Base-by-base conservation (phyloP, 2,113 vertebrate genomes). In the Halcyon senegalensis region DNA sequence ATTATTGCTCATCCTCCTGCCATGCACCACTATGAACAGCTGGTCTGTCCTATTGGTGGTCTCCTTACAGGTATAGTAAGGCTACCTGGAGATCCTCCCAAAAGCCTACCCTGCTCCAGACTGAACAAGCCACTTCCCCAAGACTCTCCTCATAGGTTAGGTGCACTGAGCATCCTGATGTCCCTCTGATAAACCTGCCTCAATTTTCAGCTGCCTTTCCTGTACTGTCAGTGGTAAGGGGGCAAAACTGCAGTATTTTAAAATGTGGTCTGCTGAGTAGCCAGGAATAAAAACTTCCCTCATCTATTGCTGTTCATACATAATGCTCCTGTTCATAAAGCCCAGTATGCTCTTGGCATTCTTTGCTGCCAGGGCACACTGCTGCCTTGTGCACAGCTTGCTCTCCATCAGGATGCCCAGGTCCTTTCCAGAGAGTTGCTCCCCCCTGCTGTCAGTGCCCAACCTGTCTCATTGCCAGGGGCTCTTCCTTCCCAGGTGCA, bases 181-280 rank as follows among this genome's bases (percentile, higher is more conserved):
- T 27, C 3, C 0, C 11, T 70, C 44, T 4, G 8, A 25, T 80
- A 83, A 89, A 69, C 30, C 20, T 74, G 10, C 6, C 74, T 30
- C 21, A 67, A 25, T 37, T 66, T 87, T 53, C 55, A 60, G 24
- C 16, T 0, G 0, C 27, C 46, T 44, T 74, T 39, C 13, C n/a
- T 7, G 1, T 33, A 41, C 1, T 44, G 41, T 2, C 2, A 2
- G 39, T 17, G 48, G 20, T 5, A 13, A 43, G 18, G 50, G 18
- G 39, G 16, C 1, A 89, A 85, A 82, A 63, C 2, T 37, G 16
- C 24, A 59, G 46, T 51, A 59, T 67, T 89, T 77, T 27, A 70
- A 16, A 28, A 28, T 50, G 9, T 11, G 28, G 8, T 78, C 8
- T 74, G 28, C 27, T 33, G 28, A 67, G 35, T 4, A 91, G 11